Percentiles rank a stretch among this genome's conserved stretches.
Evolutionary conservation across 2,797 vertebrate genomes (phyloP).

Genomic region (Buphagus erythrorhynchus): DNA sequence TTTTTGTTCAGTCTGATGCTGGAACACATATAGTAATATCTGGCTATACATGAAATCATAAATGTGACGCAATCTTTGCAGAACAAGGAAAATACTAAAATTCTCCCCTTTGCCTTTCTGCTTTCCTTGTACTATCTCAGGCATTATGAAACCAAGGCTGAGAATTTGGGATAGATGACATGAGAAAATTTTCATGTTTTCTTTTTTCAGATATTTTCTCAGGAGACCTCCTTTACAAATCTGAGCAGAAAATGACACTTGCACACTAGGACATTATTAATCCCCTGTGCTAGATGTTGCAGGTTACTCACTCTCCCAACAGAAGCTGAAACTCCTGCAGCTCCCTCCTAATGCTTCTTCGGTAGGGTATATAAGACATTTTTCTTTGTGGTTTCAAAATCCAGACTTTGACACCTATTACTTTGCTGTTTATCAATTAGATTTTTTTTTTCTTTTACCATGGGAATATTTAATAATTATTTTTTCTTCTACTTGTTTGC

Average conservation of each 20-base stretch:
- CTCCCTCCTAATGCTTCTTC: neutral
- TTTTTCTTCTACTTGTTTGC: slow-evolving; percentile 48
- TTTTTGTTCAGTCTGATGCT: neutral
- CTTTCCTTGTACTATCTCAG: neutral
- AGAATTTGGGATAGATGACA: neutral
- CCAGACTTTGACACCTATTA: neutral
- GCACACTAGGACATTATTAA: neutral
- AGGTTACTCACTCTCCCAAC: neutral
- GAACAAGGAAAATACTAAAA: neutral
- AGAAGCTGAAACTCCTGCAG: neutral
- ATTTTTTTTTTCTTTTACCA: neutral
- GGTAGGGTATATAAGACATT: neutral
- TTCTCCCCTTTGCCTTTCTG: neutral
- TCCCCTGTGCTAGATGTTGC: neutral
- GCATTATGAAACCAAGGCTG: neutral
- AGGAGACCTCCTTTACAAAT: neutral
- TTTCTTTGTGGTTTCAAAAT: neutral
- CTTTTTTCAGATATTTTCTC: neutral
- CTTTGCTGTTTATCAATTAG: slow-evolving; percentile 39
- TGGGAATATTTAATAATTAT: slow-evolving; percentile 40
- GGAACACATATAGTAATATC: neutral
- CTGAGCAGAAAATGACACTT: neutral
- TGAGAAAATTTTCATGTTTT: neutral
- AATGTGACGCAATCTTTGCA: neutral
- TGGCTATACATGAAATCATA: neutral